These are phyloP conservation scores for Acleris holmiana DNA, from an alignment of 2,888 invertebrate species.

Conservation along the genomic window DNA sequence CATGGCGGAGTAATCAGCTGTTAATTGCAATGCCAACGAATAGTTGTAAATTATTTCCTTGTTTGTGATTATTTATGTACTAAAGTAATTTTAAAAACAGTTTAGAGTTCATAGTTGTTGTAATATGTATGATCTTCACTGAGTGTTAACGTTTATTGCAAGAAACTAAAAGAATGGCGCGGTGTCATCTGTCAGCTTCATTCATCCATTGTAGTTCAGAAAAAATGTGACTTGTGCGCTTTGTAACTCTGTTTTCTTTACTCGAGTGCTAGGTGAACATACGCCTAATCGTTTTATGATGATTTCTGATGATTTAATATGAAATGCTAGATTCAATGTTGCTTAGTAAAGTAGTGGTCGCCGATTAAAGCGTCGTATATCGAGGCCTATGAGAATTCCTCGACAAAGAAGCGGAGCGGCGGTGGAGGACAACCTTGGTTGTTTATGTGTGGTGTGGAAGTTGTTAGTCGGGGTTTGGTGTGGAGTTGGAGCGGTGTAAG, in stretches of 20 bases:
- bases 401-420: slow-evolving; percentile 77
- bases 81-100: slow-evolving; percentile 42
- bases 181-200: slow-evolving; percentile 80
- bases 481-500: slow-evolving; percentile 49
- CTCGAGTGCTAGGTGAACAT: slow-evolving; percentile 65
- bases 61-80: slow-evolving; percentile 47
- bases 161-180: slow-evolving; percentile 72
- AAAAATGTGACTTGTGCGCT: slow-evolving; percentile 81
- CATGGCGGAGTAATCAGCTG: slow-evolving; percentile 83
- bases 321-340: slow-evolving; percentile 51
- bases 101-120: slow-evolving; percentile 43
- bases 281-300: slow-evolving; percentile 58
- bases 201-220: slow-evolving; percentile 80
- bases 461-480: slow-evolving; percentile 52
- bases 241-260: slow-evolving; percentile 73
- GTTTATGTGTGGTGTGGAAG: slow-evolving; percentile 60
- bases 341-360: slow-evolving; percentile 47
- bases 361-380: slow-evolving; percentile 50
- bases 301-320: slow-evolving; percentile 54
- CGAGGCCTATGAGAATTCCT: slow-evolving; percentile 62
- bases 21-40: slow-evolving; percentile 76
- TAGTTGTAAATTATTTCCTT: slow-evolving; percentile 58
- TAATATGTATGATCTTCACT: slow-evolving; percentile 42
- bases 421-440: slow-evolving; percentile 65
- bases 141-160: slow-evolving; percentile 42